Evolutionary conservation across 2,797 vertebrate species (phyloP).

Genomic region (Melanotaenia pygmaea): DNA sequence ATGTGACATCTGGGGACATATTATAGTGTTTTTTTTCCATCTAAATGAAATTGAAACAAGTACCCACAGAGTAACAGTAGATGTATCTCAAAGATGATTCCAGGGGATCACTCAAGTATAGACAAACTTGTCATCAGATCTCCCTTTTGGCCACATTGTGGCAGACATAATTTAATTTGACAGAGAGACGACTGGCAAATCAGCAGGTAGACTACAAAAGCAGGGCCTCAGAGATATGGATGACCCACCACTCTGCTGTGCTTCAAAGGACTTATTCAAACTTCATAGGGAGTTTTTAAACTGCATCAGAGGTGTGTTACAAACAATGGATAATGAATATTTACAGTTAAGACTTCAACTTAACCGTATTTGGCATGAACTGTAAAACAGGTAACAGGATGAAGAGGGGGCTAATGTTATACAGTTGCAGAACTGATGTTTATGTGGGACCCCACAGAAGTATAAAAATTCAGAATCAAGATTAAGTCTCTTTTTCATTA

Average conservation of each 20-base stretch:
- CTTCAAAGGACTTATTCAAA: background rate
- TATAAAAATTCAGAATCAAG: too few species aligned
- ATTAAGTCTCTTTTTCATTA: too few species aligned
- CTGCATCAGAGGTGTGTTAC: background rate
- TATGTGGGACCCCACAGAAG: background rate
- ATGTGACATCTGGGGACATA: constrained; percentile 60
- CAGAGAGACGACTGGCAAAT: constrained; percentile 57
- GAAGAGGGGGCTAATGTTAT: background rate
- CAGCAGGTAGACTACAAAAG: constrained; percentile 21
- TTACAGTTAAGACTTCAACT: background rate
- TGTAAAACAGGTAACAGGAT: background rate
- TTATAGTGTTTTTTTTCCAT: constrained; percentile 34
- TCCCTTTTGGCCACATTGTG: constrained; percentile 34
- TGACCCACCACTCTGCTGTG: constrained; percentile 19
- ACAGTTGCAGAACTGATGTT: background rate
- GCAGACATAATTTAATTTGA: constrained; percentile 55
- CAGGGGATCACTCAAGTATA: constrained; percentile 47
- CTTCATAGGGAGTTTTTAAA: background rate
- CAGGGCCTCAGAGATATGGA: constrained; percentile 27
- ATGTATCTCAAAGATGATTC: constrained; percentile 41
- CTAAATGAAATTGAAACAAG: constrained; percentile 52
- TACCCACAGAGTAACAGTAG: constrained; percentile 38
- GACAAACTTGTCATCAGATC: constrained; percentile 57
- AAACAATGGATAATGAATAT: background rate
- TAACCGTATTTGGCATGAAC: background rate